phyloP scores from a whole-genome alignment of 2,797 vertebrate species.

The Iguana delicatissima region DNA sequence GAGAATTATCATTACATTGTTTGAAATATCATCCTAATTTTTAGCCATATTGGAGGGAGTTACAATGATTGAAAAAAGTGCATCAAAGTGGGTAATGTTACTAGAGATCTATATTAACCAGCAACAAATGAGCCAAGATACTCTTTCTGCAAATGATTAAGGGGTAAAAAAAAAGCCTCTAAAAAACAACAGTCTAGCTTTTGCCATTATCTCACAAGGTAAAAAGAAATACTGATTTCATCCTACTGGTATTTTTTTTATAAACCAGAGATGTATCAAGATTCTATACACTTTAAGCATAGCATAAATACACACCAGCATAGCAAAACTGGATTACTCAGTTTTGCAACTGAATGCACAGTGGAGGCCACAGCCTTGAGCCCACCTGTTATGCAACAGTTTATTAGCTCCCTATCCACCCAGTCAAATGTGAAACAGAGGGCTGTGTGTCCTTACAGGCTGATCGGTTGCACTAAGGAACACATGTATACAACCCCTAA shows the following conservation, averaged over 20 bases:
- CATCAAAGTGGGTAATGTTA: constrained; percentile 49
- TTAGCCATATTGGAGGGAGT: neutral
- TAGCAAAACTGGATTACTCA: too few species aligned
- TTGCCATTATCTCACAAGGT: neutral
- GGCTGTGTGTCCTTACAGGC: too few species aligned
- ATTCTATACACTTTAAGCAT: neutral
- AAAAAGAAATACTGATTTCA: neutral
- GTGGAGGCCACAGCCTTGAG: too few species aligned
- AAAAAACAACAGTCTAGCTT: neutral
- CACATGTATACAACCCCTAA: too few species aligned
- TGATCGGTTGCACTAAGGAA: too few species aligned
- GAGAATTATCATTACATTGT: neutral
- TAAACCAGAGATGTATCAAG: neutral
- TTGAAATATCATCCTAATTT: neutral
- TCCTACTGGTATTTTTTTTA: neutral
- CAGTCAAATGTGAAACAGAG: too few species aligned
- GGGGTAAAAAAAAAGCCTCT: neutral
- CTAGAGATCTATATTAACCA: neutral
- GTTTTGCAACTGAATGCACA: too few species aligned
- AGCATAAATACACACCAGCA: too few species aligned
- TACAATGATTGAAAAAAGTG: neutral
- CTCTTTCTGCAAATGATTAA: constrained; percentile 27
- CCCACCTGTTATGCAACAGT: too few species aligned
- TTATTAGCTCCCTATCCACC: too few species aligned
- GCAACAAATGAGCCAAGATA: constrained; percentile 33